Percentiles rank a stretch among this genome's conserved stretches.
Conservation (phyloP, 2,113 vertebrate species). For the Taurulus bubalis region DNA sequence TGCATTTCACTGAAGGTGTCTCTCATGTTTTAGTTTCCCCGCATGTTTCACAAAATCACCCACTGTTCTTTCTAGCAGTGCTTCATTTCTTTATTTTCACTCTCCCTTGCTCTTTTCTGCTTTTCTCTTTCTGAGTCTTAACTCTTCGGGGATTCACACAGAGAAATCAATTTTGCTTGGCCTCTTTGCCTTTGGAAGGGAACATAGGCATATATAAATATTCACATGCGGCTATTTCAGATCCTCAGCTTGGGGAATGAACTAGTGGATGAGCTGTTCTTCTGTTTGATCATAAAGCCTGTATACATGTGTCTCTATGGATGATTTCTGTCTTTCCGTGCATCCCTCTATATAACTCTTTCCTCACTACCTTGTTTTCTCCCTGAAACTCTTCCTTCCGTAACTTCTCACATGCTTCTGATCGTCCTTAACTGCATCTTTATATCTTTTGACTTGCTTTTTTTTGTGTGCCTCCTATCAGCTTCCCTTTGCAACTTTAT, state of each 20-base stretch:
- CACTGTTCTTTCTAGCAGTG: slow-evolving; percentile 25
- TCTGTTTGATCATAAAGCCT: slow-evolving; percentile 73
- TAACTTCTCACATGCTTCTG: slow-evolving; percentile 19
- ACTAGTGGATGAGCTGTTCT: slow-evolving; percentile 70
- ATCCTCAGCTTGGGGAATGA: slow-evolving; percentile 75
- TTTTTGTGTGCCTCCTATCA: not conserved
- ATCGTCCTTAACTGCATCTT: slow-evolving; percentile 8
- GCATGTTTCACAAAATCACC: slow-evolving; percentile 35
- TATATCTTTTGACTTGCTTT: not conserved
- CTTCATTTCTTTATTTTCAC: slow-evolving; percentile 40
- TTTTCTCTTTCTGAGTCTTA: slow-evolving; percentile 67
- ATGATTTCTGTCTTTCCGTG: slow-evolving; percentile 47
- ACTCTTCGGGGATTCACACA: slow-evolving; percentile 70
- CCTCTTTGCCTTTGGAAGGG: slow-evolving; percentile 74
- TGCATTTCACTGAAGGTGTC: slow-evolving; percentile 22
- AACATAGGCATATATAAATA: slow-evolving; percentile 79
- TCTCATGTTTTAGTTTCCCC: slow-evolving; percentile 19
- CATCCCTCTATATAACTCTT: slow-evolving; percentile 3
- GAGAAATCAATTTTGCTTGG: slow-evolving; percentile 79
- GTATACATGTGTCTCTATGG: slow-evolving; percentile 64
- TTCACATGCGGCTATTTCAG: slow-evolving; percentile 79
- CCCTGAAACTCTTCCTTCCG: slow-evolving; percentile 32
- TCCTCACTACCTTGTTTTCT: slow-evolving; percentile 5
- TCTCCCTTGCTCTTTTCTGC: slow-evolving; percentile 40
- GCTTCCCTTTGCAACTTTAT: not conserved